Evolutionary conservation across 2,797 vertebrate genomes (phyloP).

Genomic region (Odontamblyopus rebecca): DNA sequence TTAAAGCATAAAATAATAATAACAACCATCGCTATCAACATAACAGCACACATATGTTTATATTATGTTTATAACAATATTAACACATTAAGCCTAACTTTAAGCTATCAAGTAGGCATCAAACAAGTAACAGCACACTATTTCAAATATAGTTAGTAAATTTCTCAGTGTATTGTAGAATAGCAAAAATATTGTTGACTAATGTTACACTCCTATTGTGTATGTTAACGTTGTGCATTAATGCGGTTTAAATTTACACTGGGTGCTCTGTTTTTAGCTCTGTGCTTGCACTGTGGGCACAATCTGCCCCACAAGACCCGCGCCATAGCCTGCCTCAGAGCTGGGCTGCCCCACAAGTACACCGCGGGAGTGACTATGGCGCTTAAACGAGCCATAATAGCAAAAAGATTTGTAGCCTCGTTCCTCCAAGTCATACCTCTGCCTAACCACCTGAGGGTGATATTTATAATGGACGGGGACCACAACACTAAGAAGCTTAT

Average conservation of each 20-base stretch:
- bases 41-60: no score
- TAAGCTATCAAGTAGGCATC: no score
- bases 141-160: no score
- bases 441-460: conserved; percentile 37
- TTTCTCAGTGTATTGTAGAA: no score
- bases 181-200: no score
- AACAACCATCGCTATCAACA: no score
- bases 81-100: no score
- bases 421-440: conserved; percentile 52
- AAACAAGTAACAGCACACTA: no score
- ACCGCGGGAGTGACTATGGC: conserved; percentile 58
- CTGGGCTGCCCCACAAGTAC: conserved; percentile 68
- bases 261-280: conserved; percentile 15
- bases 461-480: conserved; percentile 62
- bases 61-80: no score
- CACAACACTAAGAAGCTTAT: conserved; percentile 72
- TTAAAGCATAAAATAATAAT: no score
- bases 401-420: conserved; percentile 63
- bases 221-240: not conserved
- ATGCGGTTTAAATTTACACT: not conserved
- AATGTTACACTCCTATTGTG: not conserved
- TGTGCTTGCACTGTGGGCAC: conserved; percentile 44
- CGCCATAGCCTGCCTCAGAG: conserved; percentile 49
- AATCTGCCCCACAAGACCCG: conserved; percentile 54
- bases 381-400: conserved; percentile 64